Evolutionary conservation across 2,888 invertebrate genomes (phyloP), one percentile per base, ranked within the genome.

Genomic region (Gastracanthus pulcherrimus): DNA sequence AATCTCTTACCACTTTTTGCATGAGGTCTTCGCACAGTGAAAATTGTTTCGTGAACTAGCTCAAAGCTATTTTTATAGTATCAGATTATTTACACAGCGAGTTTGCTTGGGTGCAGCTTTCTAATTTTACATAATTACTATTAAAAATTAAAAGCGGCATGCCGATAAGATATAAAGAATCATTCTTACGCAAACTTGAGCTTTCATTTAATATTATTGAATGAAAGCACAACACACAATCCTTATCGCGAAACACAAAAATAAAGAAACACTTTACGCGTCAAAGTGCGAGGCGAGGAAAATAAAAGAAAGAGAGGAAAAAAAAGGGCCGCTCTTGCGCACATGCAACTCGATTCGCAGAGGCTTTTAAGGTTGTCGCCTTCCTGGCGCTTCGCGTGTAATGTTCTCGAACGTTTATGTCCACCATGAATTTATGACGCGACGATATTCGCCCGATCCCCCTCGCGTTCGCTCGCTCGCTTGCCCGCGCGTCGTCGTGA

Each of bases 371-470:
- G 82, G 71, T 66, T 76, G 76, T 79, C 82, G 82, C 76, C 79
- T 77, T 48, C 23, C 58, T 67, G 82, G 71, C 82, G 82, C 82
- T 78, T 62, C 23, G 70, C 34, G 34, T 51, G 71, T 82, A 79
- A 82, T 79, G 79, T 66, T 58, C 72, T 36, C 64, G 80, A 82
- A 74, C 80, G 64, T 80, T 80, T 77, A 76, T 62, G 77, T 77
- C 69, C 80, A 69, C 76, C 80, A 80, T 72, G 80, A 76, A 82
- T 82, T 82, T 82, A 82, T 77, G 82, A 82, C 64, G 70, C 80
- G 70, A 58, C 66, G 80, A 76, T 76, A 76, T 80, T 82, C 72
- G 41, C 41, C 69, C 67, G 69, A 79, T 67, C 31, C 45, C 45
- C 66, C 48, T n/a, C 26, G 36, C 71, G 23, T 3, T 31, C 66